Base-by-base conservation (phyloP, 2,797 vertebrate species). In the Babyrousa celebensis region DNA sequence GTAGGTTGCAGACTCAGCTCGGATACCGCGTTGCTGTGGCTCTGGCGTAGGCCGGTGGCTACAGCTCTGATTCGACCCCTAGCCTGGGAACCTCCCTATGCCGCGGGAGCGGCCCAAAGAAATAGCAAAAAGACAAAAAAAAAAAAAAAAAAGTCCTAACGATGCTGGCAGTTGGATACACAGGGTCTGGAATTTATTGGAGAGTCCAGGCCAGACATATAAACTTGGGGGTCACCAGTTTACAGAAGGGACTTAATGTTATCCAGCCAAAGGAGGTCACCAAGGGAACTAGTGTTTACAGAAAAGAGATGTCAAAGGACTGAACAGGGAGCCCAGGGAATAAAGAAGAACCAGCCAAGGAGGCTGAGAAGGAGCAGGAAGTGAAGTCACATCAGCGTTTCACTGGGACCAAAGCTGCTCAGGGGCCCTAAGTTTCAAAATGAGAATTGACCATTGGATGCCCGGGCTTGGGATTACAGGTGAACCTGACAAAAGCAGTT, bases 401-500 rank as follows among this genome's bases (percentile, higher is more conserved):
- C 29, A 6, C 8, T 14, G 58, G 21, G 67, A 58, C 40, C 84
- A 1, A 12, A 23, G 16, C 21, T 5, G 52, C 36, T 65, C 12
- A 32, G 9, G 4, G 11, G 20, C 21, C 40, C 29, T 8, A 58
- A 43, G 8, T 17, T 43, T 16, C 25, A 5, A 43, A 29, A 15
- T n/a, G 62, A 92, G 43, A 85, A 43, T 32, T 2, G 0, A 15
- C 20, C 12, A 12, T 0, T n/a, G 72, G 40, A 12, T n/a, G 29
- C 1, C 3, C 5, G 0, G 6, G 9, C 62, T 4, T 29, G 63
- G 48, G 21, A 48, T 40, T 1, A 0, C 68, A 56, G 43, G 62
- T 60, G 77, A 89, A 58, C 23, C 27, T n/a, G 40, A 29, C 9
- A 29, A 32, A 4, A 62, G 52, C 65, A 74, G n/a, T 62, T 72